Evolutionary conservation across 1,140 invertebrate species (phyloP).

Genomic region (Saccostrea echinata): DNA sequence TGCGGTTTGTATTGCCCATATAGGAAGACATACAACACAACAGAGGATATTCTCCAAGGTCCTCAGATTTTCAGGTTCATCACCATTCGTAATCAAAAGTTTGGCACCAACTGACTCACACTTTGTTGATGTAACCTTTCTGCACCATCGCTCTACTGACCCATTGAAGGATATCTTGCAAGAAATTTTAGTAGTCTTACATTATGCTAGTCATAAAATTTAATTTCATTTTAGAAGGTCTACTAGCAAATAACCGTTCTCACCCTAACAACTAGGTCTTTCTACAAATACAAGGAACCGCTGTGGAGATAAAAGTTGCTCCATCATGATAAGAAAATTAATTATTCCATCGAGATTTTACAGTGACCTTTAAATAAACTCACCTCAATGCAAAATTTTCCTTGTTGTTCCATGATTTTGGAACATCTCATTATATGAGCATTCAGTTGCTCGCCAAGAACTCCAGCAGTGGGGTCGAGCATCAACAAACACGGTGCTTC

Average conservation of each 20-base stretch:
- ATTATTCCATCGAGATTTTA: no score
- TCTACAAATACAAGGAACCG: no score
- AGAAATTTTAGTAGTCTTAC: neutral
- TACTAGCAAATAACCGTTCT: no score
- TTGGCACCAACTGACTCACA: constrained; percentile 66
- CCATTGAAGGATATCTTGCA: constrained; percentile 64
- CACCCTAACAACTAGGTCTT: no score
- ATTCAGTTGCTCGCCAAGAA: constrained; percentile 48
- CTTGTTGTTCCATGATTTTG: constrained; percentile 45
- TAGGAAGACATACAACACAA: constrained; percentile 64
- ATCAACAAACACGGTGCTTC: constrained; percentile 65
- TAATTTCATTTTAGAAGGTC: no score
- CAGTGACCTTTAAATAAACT: neutral
- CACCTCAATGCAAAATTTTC: constrained; percentile 63
- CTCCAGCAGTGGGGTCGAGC: constrained; percentile 58
- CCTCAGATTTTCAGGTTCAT: constrained; percentile 58
- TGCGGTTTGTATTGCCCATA: constrained; percentile 63
- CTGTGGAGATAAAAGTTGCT: no score
- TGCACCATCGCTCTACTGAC: constrained; percentile 65
- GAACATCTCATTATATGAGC: constrained; percentile 44
- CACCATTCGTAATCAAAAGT: constrained; percentile 66
- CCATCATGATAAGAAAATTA: no score
- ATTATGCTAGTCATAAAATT: no score
- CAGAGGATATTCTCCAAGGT: constrained; percentile 61
- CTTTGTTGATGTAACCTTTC: constrained; percentile 54